Conservation (phyloP, 2,113 vertebrate species). For the Gallinago paraguaiae region DNA sequence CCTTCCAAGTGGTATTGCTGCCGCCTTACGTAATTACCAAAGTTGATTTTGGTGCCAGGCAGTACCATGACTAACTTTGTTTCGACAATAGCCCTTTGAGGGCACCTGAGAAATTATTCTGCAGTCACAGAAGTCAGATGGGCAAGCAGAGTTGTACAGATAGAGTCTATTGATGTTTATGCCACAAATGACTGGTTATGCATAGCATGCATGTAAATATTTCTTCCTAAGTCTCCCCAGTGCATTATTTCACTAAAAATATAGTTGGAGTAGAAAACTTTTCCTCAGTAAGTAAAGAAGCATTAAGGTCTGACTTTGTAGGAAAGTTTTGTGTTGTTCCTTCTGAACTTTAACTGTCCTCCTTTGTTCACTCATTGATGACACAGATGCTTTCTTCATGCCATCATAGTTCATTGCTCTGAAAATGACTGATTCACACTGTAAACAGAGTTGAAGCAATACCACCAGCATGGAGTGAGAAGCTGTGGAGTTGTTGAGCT, state of each 20-base stretch:
- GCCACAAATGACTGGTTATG: background rate
- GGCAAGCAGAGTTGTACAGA: background rate
- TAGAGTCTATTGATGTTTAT: background rate
- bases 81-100: constrained; percentile 57
- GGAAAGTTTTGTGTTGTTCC: constrained; percentile 8
- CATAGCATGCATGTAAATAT: background rate
- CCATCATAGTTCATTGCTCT: constrained; percentile 27
- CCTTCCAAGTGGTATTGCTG: constrained; percentile 8
- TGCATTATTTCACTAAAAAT: background rate
- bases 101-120: constrained; percentile 58
- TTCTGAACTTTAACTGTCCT: constrained; percentile 26
- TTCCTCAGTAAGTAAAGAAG: background rate
- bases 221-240: background rate
- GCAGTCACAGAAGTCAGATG: constrained; percentile 35
- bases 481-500: background rate
- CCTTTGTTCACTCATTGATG: background rate
- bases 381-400: constrained; percentile 45
- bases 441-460: constrained; percentile 39
- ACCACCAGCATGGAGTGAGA: background rate
- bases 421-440: constrained; percentile 45
- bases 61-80: constrained; percentile 31
- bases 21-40: constrained; percentile 32
- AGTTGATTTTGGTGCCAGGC: constrained; percentile 37
- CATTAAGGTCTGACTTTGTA: background rate
- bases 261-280: background rate